Evolutionary conservation across 1,140 invertebrate species (phyloP).

Genomic region (Drosophila guanche): DNA sequence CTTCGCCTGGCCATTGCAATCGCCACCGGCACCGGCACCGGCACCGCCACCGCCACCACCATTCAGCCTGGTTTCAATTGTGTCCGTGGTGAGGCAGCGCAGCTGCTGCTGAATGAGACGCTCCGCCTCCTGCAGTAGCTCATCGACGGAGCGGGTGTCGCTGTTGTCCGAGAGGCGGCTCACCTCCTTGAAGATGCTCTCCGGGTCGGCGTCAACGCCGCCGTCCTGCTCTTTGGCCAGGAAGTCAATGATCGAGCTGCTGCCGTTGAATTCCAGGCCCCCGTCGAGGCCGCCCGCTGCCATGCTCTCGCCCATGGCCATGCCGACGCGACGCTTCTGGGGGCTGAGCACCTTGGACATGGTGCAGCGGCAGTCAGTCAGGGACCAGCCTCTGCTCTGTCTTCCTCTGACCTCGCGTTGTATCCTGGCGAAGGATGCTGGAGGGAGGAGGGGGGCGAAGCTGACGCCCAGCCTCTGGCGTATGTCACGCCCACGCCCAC

Average conservation of each 20-base stretch:
- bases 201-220: conserved; percentile 64
- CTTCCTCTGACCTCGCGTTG: no score
- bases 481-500: no score
- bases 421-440: no score
- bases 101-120: conserved; percentile 73
- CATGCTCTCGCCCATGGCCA: conserved; percentile 15
- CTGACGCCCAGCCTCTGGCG: no score
- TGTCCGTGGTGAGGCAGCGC: conserved; percentile 12
- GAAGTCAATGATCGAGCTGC: conserved; percentile 79
- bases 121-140: conserved; percentile 78
- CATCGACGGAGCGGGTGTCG: conserved; percentile 80
- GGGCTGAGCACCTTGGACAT: conserved; percentile 67
- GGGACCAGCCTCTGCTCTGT: no score
- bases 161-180: conserved; percentile 70
- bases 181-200: conserved; percentile 81
- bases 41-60: neutral
- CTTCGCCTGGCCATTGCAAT: neutral
- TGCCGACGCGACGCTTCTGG: conserved; percentile 38
- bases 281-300: conserved; percentile 21
- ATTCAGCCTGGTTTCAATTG: no score
- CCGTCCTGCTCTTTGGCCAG: conserved; percentile 79
- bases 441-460: no score
- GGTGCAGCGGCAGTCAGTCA: neutral
- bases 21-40: neutral
- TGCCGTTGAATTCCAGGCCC: conserved; percentile 65